Conservation (phyloP, 2,888 invertebrate species). For the Actias luna region DNA sequence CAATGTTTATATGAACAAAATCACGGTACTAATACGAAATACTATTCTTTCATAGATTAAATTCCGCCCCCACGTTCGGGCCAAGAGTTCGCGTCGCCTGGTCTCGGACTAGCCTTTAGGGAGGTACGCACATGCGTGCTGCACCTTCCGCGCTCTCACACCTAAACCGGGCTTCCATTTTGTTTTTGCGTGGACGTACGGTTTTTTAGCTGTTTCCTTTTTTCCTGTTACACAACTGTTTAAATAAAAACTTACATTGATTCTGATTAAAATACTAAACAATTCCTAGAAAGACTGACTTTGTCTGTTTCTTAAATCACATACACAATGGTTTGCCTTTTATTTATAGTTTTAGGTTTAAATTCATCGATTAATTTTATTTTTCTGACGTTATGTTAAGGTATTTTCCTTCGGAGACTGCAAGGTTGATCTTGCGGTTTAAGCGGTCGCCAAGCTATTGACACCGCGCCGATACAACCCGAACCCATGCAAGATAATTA, state of each 20-base stretch:
- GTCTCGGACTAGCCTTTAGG: conserved; percentile 30
- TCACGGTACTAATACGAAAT: background rate
- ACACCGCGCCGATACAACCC: no score
- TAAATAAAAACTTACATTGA: conserved; percentile 22
- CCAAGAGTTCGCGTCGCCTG: conserved; percentile 29
- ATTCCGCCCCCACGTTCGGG: conserved; percentile 46
- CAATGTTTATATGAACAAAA: background rate
- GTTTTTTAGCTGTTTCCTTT: conserved; percentile 39
- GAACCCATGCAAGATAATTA: no score
- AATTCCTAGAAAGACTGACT: background rate
- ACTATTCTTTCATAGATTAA: conserved; percentile 38
- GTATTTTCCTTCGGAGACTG: no score
- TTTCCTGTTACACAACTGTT: conserved; percentile 34
- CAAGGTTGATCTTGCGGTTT: no score
- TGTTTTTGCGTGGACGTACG: conserved; percentile 61
- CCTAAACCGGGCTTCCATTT: conserved; percentile 75
- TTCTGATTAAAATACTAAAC: conserved; percentile 20
- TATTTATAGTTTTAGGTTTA: background rate
- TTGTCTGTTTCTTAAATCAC: background rate
- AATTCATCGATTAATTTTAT: background rate
- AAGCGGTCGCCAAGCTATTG: no score
- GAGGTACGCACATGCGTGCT: conserved; percentile 75
- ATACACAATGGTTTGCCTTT: background rate
- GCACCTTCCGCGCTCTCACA: conserved; percentile 51
- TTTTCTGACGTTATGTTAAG: no score